phyloP scores from a whole-genome alignment of 2,797 vertebrate genomes.

The Halcyon smyrnensis region DNA sequence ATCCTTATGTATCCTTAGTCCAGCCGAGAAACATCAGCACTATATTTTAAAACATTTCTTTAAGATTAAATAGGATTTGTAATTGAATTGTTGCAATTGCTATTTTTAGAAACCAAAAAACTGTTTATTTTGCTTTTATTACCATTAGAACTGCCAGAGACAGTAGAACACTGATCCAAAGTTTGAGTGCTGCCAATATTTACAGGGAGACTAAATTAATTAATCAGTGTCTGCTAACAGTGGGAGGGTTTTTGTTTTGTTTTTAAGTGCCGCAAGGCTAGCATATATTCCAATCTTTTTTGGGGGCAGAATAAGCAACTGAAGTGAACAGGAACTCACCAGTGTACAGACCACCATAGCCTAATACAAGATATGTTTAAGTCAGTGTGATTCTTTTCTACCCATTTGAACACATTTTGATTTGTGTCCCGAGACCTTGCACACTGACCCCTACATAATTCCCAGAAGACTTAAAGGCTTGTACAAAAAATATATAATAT shows the following conservation, averaged over 20 bases:
- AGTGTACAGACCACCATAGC: not conserved
- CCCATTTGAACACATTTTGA: not conserved
- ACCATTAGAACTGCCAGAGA: not conserved
- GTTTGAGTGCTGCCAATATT: not conserved
- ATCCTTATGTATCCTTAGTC: not conserved
- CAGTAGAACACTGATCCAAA: not conserved
- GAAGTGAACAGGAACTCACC: not conserved
- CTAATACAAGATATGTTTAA: not conserved
- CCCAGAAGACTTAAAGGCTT: not conserved
- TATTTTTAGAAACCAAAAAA: not conserved
- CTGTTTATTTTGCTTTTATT: not conserved
- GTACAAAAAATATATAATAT: not conserved
- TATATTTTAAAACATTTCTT: not conserved
- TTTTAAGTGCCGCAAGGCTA: not conserved
- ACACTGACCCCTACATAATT: not conserved
- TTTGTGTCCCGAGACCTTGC: not conserved
- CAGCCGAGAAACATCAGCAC: not conserved
- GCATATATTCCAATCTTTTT: not conserved
- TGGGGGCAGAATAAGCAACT: not conserved
- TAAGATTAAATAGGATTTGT: not conserved
- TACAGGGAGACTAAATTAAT: not conserved
- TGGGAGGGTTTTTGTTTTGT: accelerated
- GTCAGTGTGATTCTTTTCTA: not conserved
- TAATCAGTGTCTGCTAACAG: not conserved
- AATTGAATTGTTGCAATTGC: not conserved